Conservation (phyloP, 2,113 vertebrate species). For the rabbit (Oryctolagus cuniculus) region mOryCun1.1 NC_091445.1:48421001-48421500, state of each 20-base stretch:
- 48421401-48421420: not conserved
- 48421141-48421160: not conserved
- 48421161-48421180: not conserved
- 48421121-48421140: not conserved
- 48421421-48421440: not conserved
- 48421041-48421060: not conserved
- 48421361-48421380: not conserved
- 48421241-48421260: accelerated
- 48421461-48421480: not conserved
- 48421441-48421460: not conserved
- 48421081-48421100: not conserved
- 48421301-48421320: not conserved
- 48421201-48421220: not conserved
- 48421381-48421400: not conserved
- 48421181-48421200: not conserved
- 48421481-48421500: not conserved
- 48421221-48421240: no score
- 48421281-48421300: not conserved
- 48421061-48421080: not conserved
- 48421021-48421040: not conserved
- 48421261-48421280: not conserved
- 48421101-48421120: not conserved
- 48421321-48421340: not conserved
- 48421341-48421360: not conserved
- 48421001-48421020: not conserved